Conservation (phyloP, 2,113 vertebrate species). For the Tylochromis polylepis region DNA sequence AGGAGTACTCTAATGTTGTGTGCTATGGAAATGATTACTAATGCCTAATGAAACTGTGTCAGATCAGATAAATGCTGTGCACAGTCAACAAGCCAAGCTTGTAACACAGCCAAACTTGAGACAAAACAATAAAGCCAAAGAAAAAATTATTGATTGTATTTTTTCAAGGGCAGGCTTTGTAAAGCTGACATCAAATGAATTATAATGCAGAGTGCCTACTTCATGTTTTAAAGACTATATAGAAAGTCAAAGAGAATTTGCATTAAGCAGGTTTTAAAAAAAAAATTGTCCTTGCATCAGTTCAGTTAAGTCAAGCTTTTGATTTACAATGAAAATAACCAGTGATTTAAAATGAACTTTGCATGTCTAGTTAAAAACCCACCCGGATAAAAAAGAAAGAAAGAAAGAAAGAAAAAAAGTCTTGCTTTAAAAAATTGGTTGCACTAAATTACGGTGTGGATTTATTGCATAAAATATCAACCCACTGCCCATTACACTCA, state of each 20-base stretch:
- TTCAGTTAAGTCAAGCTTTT: background rate
- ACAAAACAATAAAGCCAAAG: constrained; percentile 58
- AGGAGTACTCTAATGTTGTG: constrained; percentile 67
- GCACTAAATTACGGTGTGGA: constrained; percentile 6
- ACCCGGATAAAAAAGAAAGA: background rate
- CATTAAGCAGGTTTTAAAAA: background rate
- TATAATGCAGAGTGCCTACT: constrained; percentile 34
- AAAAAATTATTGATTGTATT: constrained; percentile 56
- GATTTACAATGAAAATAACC: background rate
- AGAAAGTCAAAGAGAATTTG: background rate
- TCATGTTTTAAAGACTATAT: constrained; percentile 14
- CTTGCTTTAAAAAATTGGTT: background rate
- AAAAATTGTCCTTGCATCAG: background rate
- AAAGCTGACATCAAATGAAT: constrained; percentile 50
- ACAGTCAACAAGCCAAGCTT: constrained; percentile 45
- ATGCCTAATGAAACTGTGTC: constrained; percentile 69
- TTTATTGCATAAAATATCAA: background rate
- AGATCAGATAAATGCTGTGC: constrained; percentile 61
- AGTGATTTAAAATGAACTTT: background rate
- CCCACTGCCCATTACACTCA: background rate
- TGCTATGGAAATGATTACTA: constrained; percentile 69
- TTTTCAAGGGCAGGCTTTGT: constrained; percentile 57
- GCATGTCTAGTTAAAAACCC: background rate
- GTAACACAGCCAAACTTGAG: constrained; percentile 57
- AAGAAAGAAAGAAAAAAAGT: background rate